phyloP scores from a whole-genome alignment of 2,113 vertebrate species.

The Sceloporus undulatus region DNA sequence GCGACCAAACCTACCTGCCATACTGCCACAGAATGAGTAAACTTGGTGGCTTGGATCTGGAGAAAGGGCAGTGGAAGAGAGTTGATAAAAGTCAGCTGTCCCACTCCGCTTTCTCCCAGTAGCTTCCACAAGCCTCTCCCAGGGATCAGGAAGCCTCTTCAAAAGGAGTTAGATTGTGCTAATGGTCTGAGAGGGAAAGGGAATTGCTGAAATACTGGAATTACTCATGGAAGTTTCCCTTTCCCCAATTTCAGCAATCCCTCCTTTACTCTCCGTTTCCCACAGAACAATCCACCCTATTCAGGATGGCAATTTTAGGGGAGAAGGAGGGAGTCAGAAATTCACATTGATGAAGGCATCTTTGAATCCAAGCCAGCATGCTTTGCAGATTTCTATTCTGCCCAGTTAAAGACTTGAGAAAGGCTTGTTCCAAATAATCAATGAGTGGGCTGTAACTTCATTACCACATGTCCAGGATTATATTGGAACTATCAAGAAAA shows the following conservation, averaged over 20 bases:
- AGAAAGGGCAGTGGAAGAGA: too few species aligned
- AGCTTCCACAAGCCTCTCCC: not conserved
- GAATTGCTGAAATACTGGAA: not conserved
- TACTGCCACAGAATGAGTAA: too few species aligned
- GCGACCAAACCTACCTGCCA: too few species aligned
- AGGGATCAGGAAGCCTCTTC: not conserved
- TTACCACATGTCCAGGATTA: not conserved
- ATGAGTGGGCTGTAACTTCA: not conserved
- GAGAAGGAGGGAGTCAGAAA: not conserved
- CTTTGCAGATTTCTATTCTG: not conserved
- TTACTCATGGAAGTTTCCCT: not conserved
- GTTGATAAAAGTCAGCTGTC: not conserved
- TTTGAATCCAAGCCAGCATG: not conserved
- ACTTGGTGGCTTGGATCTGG: too few species aligned
- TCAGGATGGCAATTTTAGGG: not conserved
- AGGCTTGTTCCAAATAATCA: not conserved
- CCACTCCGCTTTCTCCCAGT: not conserved
- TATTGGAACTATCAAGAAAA: not conserved
- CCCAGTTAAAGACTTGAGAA: constrained; percentile 1
- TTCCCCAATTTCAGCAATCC: not conserved
- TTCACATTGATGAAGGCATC: not conserved
- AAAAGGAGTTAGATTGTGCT: not conserved
- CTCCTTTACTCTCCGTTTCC: not conserved
- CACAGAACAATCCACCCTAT: not conserved
- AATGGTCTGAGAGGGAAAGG: not conserved